These are phyloP conservation scores for Adelognathus sp. DNA, from an alignment of 2,888 invertebrate genomes.

Conservation along the genomic window DNA sequence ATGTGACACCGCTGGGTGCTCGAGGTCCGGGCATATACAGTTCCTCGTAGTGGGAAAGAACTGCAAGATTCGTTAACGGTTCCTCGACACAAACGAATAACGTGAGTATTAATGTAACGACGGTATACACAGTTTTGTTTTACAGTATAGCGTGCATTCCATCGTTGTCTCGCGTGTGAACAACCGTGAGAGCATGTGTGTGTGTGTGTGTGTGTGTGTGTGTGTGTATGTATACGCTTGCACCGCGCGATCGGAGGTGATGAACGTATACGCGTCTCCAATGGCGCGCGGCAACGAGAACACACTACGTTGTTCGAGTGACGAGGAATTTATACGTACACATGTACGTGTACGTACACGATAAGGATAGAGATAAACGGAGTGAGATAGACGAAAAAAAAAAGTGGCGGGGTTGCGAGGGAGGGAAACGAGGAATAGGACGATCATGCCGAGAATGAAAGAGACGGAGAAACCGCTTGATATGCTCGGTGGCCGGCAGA, in stretches of 20 bases:
- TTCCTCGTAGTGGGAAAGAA: slow-evolving; percentile 70
- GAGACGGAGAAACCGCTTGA: slow-evolving; percentile 62
- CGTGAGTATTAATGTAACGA: not conserved
- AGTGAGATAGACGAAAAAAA: not conserved
- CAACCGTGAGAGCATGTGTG: slow-evolving; percentile 71
- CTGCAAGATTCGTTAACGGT: slow-evolving; percentile 77
- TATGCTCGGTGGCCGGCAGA: slow-evolving; percentile 69
- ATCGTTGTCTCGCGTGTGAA: slow-evolving; percentile 68
- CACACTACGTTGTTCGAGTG: slow-evolving; percentile 12
- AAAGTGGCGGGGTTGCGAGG: not conserved
- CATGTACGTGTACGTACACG: slow-evolving; percentile 32
- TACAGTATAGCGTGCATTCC: slow-evolving; percentile 64
- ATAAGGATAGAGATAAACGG: slow-evolving; percentile 7
- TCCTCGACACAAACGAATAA: slow-evolving; percentile 68
- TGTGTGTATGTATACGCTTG: slow-evolving; percentile 55
- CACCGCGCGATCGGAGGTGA: slow-evolving; percentile 44
- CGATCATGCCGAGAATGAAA: slow-evolving; percentile 2
- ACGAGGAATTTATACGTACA: slow-evolving; percentile 40
- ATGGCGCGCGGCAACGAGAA: slow-evolving; percentile 39
- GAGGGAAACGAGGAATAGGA: not conserved
- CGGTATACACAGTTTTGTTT: not conserved
- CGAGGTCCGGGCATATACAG: not conserved
- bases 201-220: slow-evolving; percentile 55
- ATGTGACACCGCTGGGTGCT: not conserved
- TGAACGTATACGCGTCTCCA: slow-evolving; percentile 52